These are phyloP conservation scores for Lophotriccus pileatus DNA, from an alignment of 2,797 vertebrate species.

Conservation along the genomic window DNA sequence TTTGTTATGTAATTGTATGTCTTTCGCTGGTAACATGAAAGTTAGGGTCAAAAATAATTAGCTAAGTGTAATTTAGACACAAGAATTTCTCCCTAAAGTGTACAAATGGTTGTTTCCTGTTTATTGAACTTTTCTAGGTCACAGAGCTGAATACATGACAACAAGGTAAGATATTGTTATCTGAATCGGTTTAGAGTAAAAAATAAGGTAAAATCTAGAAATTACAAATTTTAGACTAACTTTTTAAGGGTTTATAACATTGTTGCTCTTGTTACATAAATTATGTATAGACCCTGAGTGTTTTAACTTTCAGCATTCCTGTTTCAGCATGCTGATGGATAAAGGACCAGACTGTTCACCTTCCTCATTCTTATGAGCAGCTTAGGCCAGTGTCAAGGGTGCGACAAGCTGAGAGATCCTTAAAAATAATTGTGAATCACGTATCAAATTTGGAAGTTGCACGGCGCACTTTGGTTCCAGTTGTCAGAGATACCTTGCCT, in stretches of 20 bases:
- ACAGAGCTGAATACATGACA: slow-evolving; percentile 96
- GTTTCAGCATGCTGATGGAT: not conserved
- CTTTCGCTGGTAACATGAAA: not conserved
- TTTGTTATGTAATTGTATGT: not conserved
- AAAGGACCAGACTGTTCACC: not conserved
- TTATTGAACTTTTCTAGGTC: slow-evolving; percentile 79
- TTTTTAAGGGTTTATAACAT: rapidly evolving
- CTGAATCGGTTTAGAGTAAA: not conserved
- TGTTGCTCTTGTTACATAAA: not conserved
- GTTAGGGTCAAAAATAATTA: not conserved
- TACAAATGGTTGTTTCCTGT: slow-evolving; percentile 18
- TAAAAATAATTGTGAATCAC: not conserved
- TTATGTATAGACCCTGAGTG: not conserved
- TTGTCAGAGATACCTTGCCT: not conserved
- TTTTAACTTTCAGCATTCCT: not conserved
- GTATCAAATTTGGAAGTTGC: not conserved
- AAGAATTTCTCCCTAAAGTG: not conserved
- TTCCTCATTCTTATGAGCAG: not conserved
- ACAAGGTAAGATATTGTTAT: slow-evolving; percentile 86
- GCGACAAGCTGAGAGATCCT: not conserved
- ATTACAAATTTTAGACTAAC: not conserved
- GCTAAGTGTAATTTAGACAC: not conserved
- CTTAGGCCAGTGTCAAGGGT: not conserved
- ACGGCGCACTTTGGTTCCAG: not conserved
- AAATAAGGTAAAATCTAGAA: not conserved